Percentiles rank a stretch among this genome's conserved stretches.
phyloP scores from a whole-genome alignment of 2,888 invertebrate species.

The Limulus polyphemus region DNA sequence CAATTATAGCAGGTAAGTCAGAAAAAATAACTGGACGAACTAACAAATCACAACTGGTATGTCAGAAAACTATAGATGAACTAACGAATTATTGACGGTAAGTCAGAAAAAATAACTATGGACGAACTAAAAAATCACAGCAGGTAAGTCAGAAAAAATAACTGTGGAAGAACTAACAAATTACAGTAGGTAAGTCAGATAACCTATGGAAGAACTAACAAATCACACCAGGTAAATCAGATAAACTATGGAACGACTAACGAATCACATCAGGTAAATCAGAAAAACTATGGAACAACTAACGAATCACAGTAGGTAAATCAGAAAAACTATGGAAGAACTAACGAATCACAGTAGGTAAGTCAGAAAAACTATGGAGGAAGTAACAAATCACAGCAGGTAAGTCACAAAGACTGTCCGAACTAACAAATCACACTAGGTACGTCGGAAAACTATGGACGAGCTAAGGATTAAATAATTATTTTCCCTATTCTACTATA shows the following conservation, averaged over 20 bases:
- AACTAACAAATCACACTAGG: too few relatives aligned
- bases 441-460: too few relatives aligned
- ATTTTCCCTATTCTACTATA: too few relatives aligned
- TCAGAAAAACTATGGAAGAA: constrained; percentile 34
- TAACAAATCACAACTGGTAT: constrained; percentile 30
- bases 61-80: constrained; percentile 33
- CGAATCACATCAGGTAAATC: constrained; percentile 25
- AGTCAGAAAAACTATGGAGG: constrained; percentile 34
- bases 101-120: too few relatives aligned
- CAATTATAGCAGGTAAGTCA: constrained; percentile 20
- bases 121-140: constrained; percentile 33
- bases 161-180: constrained; percentile 36
- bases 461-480: too few relatives aligned
- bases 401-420: too few relatives aligned
- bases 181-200: not conserved
- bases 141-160: too few relatives aligned
- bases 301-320: constrained; percentile 28
- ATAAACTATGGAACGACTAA: constrained; percentile 36
- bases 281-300: constrained; percentile 36
- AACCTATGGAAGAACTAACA: constrained; percentile 36
- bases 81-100: constrained; percentile 30
- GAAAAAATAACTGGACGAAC: too few relatives aligned
- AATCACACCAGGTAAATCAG: constrained; percentile 20
- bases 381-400: constrained; percentile 31
- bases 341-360: constrained; percentile 30